phyloP scores from a whole-genome alignment of 1,140 invertebrate genomes.

The Arion vulgaris region DNA sequence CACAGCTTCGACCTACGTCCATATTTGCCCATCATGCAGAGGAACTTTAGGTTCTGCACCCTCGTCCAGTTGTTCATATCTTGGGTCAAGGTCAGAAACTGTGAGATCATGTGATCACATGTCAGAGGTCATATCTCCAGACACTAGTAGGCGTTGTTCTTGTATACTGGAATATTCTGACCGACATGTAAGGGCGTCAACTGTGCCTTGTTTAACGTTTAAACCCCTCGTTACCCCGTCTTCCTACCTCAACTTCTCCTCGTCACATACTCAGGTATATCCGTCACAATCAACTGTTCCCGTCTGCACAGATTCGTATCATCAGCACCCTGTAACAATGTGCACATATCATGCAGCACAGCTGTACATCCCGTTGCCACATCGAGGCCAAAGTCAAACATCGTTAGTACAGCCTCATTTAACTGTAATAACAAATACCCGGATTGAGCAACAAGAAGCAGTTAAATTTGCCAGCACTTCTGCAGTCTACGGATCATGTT shows the following conservation, averaged over 20 bases:
- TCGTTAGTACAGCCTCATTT: neutral
- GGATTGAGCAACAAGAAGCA: neutral
- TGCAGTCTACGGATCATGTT: slow-evolving; percentile 52
- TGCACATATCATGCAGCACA: neutral
- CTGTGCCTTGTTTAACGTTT: neutral
- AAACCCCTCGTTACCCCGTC: neutral
- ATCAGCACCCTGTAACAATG: neutral
- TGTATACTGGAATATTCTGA: neutral
- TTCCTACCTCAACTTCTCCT: neutral
- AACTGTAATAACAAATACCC: neutral
- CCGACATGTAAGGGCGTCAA: neutral
- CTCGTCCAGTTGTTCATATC: slow-evolving; percentile 45
- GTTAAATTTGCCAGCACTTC: slow-evolving; percentile 31
- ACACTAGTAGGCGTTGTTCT: neutral
- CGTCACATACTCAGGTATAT: slow-evolving; percentile 17
- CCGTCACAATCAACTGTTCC: neutral
- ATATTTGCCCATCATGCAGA: slow-evolving; percentile 55
- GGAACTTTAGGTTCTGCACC: slow-evolving; percentile 52
- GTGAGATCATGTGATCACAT: neutral
- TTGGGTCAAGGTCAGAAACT: slow-evolving; percentile 26
- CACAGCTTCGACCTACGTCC: slow-evolving; percentile 20
- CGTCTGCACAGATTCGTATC: neutral
- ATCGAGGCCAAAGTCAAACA: neutral
- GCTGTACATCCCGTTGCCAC: slow-evolving; percentile 7
- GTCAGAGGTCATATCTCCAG: neutral